These are phyloP conservation scores for Coreius guichenoti DNA, from an alignment of 2,797 vertebrate genomes.

Conservation along the genomic window DNA sequence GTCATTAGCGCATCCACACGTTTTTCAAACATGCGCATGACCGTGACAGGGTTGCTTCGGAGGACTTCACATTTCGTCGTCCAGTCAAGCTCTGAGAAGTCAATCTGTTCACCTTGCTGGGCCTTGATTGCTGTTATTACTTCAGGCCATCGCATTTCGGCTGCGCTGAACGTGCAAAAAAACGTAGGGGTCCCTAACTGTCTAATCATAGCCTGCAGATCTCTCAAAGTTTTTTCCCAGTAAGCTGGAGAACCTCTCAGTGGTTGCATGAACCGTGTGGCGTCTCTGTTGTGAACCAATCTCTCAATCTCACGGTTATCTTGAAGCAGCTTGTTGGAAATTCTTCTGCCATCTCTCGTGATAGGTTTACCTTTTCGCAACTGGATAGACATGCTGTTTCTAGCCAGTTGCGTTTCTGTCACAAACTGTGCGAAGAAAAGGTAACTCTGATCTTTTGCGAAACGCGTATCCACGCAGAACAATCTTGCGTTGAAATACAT, in stretches of 20 bases:
- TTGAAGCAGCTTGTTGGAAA: slow-evolving; percentile 38
- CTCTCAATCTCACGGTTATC: slow-evolving; percentile 45
- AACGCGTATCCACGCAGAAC: too few relatives aligned
- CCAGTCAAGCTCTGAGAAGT: slow-evolving; percentile 22
- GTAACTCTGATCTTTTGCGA: too few relatives aligned
- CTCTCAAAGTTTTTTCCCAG: slow-evolving; percentile 46
- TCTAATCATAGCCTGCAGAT: slow-evolving; percentile 35
- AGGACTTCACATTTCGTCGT: slow-evolving; percentile 11
- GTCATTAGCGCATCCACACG: not conserved
- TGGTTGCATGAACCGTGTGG: slow-evolving; percentile 54
- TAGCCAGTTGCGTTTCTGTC: slow-evolving; percentile 14
- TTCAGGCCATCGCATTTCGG: slow-evolving; percentile 39
- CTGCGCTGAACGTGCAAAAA: too few relatives aligned
- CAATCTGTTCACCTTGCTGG: slow-evolving; percentile 37
- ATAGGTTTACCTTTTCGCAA: slow-evolving; percentile 33
- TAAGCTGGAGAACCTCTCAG: slow-evolving; percentile 54
- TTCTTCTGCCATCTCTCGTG: slow-evolving; percentile 46
- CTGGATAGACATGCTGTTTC: too few relatives aligned
- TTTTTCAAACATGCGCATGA: slow-evolving; percentile 37
- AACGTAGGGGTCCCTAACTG: slow-evolving; percentile 46
- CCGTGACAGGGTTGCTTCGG: slow-evolving; percentile 6
- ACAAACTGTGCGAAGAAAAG: too few relatives aligned
- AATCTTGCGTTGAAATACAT: too few relatives aligned
- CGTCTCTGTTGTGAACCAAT: too few relatives aligned
- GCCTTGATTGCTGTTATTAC: slow-evolving; percentile 22